Evolutionary conservation across 2,888 invertebrate species (phyloP).

Genomic region (Nowickia ferox): DNA sequence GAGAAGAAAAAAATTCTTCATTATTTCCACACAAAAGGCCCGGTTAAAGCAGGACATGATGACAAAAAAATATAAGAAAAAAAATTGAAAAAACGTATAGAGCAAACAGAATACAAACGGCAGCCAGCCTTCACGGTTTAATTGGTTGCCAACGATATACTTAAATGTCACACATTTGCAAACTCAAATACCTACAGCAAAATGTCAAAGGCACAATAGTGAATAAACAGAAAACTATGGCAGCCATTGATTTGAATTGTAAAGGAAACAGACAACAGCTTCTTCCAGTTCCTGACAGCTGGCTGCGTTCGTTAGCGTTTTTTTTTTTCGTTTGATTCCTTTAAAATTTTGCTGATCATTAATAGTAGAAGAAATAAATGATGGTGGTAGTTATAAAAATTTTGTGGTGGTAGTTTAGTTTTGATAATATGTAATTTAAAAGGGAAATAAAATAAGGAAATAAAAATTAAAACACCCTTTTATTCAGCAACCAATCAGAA

Average conservation of each 20-base stretch:
- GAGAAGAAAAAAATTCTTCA: constrained; percentile 37
- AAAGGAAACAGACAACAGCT: constrained; percentile 51
- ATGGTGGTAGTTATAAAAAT: constrained; percentile 49
- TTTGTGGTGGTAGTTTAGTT: constrained; percentile 72
- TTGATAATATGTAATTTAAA: not conserved
- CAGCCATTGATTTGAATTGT: constrained; percentile 57
- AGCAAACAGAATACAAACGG: constrained; percentile 55
- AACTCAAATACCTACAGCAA: constrained; percentile 31
- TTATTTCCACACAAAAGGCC: constrained; percentile 58
- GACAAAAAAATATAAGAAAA: constrained; percentile 35
- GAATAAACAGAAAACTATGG: constrained; percentile 57
- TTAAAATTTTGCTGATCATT: constrained; percentile 74
- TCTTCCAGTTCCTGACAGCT: constrained; percentile 70
- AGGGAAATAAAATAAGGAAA: constrained; percentile 62
- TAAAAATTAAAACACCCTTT: constrained; percentile 61
- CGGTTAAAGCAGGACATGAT: constrained; percentile 63
- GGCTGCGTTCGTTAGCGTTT: constrained; percentile 67
- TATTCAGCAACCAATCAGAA: constrained; percentile 61
- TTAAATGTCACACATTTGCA: constrained; percentile 77
- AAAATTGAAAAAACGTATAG: not conserved
- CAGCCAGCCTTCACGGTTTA: constrained; percentile 83
- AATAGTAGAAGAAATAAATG: constrained; percentile 71
- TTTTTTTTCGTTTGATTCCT: not conserved
- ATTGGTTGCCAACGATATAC: constrained; percentile 78
- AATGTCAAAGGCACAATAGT: constrained; percentile 74